Evolutionary conservation across 2,113 vertebrate species (phyloP).

Genomic region (Microcebus tavaratra): DNA sequence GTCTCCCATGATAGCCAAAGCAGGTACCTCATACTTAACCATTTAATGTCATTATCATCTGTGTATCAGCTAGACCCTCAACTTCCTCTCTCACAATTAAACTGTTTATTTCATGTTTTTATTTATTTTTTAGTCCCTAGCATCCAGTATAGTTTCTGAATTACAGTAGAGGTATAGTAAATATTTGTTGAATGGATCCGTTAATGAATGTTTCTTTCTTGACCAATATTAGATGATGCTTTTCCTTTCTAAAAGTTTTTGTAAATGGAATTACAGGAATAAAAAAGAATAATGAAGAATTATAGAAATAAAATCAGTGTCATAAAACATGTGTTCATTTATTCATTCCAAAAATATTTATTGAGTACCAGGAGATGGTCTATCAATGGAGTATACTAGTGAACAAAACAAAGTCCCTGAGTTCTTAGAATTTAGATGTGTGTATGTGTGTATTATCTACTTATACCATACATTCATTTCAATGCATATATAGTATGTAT

Average conservation of each 20-base stretch:
- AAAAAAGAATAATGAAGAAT: not conserved
- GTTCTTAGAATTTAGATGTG: not conserved
- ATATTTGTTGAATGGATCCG: not conserved
- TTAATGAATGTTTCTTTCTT: slow-evolving; percentile 20
- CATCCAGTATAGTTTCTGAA: not conserved
- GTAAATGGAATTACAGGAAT: not conserved
- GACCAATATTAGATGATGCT: not conserved
- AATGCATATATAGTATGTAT: not conserved
- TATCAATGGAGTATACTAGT: not conserved
- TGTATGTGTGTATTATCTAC: not conserved
- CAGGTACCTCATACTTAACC: not conserved
- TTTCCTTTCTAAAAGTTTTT: slow-evolving; percentile 9
- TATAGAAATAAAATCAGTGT: not conserved
- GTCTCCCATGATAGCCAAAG: not conserved
- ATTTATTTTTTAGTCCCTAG: slow-evolving; percentile 11
- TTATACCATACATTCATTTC: not conserved
- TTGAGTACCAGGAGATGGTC: not conserved
- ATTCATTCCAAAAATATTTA: not conserved
- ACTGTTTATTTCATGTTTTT: not conserved
- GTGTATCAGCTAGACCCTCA: not conserved
- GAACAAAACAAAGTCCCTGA: not conserved
- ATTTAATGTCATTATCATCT: not conserved
- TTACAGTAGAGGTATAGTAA: not conserved
- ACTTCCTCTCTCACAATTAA: not conserved
- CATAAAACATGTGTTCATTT: not conserved